These are phyloP conservation scores for Leptinotarsa texana DNA, from an alignment of 1,140 invertebrate species.

Conservation along the genomic window DNA sequence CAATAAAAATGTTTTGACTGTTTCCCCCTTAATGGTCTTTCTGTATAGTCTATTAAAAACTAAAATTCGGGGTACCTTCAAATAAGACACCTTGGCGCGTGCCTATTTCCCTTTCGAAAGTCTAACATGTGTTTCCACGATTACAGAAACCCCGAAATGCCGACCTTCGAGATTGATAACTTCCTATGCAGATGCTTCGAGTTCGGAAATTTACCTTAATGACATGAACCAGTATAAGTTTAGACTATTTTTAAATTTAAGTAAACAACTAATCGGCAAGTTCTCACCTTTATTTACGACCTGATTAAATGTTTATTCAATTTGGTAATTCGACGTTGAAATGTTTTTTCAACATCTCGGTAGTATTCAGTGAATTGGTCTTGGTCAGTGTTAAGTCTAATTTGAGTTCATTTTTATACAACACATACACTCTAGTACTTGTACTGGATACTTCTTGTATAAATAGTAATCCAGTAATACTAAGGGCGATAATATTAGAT, in stretches of 20 bases:
- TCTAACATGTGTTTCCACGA: constrained; percentile 30
- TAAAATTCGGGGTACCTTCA: neutral
- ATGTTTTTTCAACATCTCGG: no score
- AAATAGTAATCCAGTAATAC: no score
- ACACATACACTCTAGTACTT: no score
- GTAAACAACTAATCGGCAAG: neutral
- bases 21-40: constrained; percentile 2
- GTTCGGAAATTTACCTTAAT: neutral
- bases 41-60: constrained; percentile 6
- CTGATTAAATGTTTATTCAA: no score
- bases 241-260: constrained; percentile 14
- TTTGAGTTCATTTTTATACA: no score
- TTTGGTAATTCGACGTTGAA: no score
- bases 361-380: no score
- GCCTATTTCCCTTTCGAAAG: constrained; percentile 8
- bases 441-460: no score
- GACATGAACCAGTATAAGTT: constrained; percentile 14
- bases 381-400: no score
- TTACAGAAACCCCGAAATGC: constrained; percentile 30
- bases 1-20: constrained; percentile 3
- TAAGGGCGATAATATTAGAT: no score
- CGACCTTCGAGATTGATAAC: constrained; percentile 26
- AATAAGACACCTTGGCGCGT: constrained; percentile 26
- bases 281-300: neutral
- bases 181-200: constrained; percentile 27